Evolutionary conservation across 53 echinoderm and acorn worm genomes (phyloP), one percentile per base, ranked within the genome.

Genomic region (Zoroaster sp.): DNA sequence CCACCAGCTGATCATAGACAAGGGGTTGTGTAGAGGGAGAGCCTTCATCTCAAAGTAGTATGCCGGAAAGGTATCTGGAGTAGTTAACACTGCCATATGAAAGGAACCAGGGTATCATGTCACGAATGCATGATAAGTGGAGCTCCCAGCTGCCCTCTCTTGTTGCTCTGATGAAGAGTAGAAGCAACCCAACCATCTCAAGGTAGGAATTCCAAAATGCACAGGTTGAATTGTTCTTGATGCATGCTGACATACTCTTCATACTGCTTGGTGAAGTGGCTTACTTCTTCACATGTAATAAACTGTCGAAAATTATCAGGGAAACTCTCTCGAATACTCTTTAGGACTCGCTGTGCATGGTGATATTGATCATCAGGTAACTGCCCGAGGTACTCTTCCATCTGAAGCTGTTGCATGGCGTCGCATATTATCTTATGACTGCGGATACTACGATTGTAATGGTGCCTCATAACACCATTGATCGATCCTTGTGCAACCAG

Each of bases 21-120:
- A 59, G 55, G 66, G 89, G 94, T 23, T 91, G 92, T 17, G 80
- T 72, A 8, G 67, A 31, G 0, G 82, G 1, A 93, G 83, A 66
- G 87, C 66, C 4, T 35, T 44, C 94, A 92, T 94, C 67, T 92
- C 92, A 3, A 90, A 40, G 87, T 90, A 94, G 68, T 94, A 92
- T 1, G 36, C 90, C 14, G 94, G 91, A 23, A n/a, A 76, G 75
- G 66, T 93, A 91, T 30, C 91, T n/a, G 13, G 92, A 42, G 45
- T 95, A 95, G 47, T 95, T 92, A 10, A 69, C 77, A 13, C 91
- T 35, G 72, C 88, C 75, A 67, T 86, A 91, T 18, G 74, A 33
- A 69, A 93, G 91, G n/a, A 91, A 52, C 95, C 91, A 95, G 4
- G 95, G 93, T n/a, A 95, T 21, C 79, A 95, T 77, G 1, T 38